Evolutionary conservation across 2,797 vertebrate species (phyloP).

Genomic region (Malurus leucopterus): DNA sequence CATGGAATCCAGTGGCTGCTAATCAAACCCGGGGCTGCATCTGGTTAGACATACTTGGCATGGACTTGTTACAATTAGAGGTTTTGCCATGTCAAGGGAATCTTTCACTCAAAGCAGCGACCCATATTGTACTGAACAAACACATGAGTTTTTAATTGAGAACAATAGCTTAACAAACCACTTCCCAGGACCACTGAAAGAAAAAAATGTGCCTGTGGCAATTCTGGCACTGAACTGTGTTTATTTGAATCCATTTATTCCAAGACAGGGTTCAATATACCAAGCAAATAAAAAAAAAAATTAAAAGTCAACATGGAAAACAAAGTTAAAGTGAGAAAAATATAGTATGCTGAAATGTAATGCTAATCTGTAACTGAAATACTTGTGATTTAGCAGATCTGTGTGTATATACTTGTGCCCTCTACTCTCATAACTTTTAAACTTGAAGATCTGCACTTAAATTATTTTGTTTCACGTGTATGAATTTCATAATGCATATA

Average conservation of each 20-base stretch:
- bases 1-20: constrained; percentile 76
- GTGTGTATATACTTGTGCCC: neutral
- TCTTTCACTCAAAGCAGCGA: constrained; percentile 82
- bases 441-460: neutral
- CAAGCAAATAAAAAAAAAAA: constrained; percentile 56
- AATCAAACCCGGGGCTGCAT: constrained; percentile 76
- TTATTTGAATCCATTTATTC: constrained; percentile 75
- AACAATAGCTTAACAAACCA: constrained; percentile 86
- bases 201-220: constrained; percentile 79
- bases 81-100: constrained; percentile 82
- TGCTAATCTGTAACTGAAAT: neutral
- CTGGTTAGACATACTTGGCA: constrained; percentile 79
- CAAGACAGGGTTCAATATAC: constrained; percentile 60
- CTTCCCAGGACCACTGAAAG: constrained; percentile 81
- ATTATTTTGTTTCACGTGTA: neutral
- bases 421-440: neutral
- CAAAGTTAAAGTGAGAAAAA: constrained; percentile 47
- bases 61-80: constrained; percentile 75
- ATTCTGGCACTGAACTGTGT: constrained; percentile 70
- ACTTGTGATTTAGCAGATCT: neutral
- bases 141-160: constrained; percentile 85
- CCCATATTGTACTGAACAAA: constrained; percentile 83
- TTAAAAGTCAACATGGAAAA: constrained; percentile 58
- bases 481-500: neutral
- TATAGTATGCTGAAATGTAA: constrained; percentile 7